Conservation (phyloP, 2,888 invertebrate species). For the Sympetrum striolatum region DNA sequence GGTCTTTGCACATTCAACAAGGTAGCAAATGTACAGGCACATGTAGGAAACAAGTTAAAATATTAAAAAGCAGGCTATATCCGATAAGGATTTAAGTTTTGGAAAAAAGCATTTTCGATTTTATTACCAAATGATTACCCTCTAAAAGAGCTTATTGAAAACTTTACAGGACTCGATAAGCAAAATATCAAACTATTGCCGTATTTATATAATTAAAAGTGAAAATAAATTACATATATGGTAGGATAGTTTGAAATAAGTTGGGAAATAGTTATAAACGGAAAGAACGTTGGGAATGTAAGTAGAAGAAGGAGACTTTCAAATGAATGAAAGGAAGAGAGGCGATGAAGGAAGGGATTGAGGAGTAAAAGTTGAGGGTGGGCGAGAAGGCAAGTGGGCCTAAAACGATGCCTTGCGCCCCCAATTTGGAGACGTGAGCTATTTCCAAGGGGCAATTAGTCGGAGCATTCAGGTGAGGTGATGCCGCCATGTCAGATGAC, state of each 20-base stretch:
- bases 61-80: too few species aligned
- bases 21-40: too few species aligned
- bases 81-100: too few species aligned
- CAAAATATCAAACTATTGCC: too few species aligned
- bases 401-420: not conserved
- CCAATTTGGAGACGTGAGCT: conserved; percentile 39
- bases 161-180: too few species aligned
- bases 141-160: too few species aligned
- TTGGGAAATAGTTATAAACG: not conserved
- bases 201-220: too few species aligned
- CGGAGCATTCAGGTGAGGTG: conserved; percentile 39
- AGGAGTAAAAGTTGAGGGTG: not conserved
- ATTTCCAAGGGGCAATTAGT: conserved; percentile 39
- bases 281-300: not conserved
- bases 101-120: too few species aligned
- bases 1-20: too few species aligned
- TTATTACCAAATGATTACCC: too few species aligned
- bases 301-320: not conserved
- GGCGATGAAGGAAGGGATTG: not conserved
- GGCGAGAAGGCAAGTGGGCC: not conserved
- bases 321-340: not conserved
- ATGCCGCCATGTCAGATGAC: conserved; percentile 39
- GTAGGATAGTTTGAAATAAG: not conserved
- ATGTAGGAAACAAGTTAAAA: too few species aligned
- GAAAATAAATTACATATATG: not conserved